Evolutionary conservation across 2,888 invertebrate genomes (phyloP), one percentile per base, ranked within the genome.

Genomic region (Antheraea assamensis): DNA sequence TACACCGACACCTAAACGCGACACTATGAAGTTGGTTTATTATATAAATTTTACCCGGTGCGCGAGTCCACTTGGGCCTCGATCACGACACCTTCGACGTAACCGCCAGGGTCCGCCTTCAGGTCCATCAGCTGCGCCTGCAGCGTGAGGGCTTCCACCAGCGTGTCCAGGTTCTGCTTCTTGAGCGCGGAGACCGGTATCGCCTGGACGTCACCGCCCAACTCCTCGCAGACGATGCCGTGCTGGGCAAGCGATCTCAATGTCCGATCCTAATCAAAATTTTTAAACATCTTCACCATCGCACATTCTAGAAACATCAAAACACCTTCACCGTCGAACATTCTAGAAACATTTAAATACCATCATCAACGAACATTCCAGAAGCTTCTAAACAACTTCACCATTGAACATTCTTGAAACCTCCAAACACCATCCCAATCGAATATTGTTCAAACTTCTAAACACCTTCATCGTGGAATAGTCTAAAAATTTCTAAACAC

Each of bases 101-200:
- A 93, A 0, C 99, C 99, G 0, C 95, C 95, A 0, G 97, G 97
- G 90, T 99, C 98, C 0, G 97, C 97, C 81, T 96, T 96, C 24
- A 99, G 91, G n/a, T 97, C 96, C 96, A 99, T 96, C 0, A 99
- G 83, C 86, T 99, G 99, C 0, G 98, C 97, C 88, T 98, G 97
- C 8, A 97, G 92, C 19, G 96, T 95, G 72, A 99, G 96, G 0
- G 98, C 97, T 83, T 99, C 99, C 71, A 97, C 96, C 72, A 99
- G 92, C 1, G 95, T 92, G 74, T 96, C 95, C 47, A 99, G 90
- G 89, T 98, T 98, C 7, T 95, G 96, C 74, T 96, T 96, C 90
- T 98, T 97, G 0, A 99, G 92, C 0, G 99, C 99, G 0, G 99
- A 99, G 76, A 99, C 96, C 0, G 97, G 96, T 73, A 99, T 96